Evolutionary conservation across 92 coral and sea anemone genomes (phyloP).

Genomic region (Micromussa lordhowensis): DNA sequence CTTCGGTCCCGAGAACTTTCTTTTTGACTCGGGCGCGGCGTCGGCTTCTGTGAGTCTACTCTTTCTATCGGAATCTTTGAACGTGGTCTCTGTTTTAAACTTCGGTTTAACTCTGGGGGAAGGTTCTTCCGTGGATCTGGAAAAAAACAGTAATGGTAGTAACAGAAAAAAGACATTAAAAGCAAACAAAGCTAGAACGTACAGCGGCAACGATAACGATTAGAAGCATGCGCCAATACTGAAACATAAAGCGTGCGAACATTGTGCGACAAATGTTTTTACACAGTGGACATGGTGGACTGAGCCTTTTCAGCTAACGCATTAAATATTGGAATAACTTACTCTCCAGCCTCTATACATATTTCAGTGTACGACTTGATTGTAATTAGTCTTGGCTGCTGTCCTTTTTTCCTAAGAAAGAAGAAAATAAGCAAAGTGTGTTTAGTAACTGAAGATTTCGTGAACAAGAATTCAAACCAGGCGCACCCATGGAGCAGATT

Average conservation of each 20-base stretch:
- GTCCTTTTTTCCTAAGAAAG: constrained; percentile 16
- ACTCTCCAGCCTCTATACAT: constrained; percentile 68
- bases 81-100: constrained; percentile 14
- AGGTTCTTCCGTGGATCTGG: constrained; percentile 7
- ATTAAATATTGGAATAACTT: constrained; percentile 22
- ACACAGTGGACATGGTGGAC: too few relatives aligned
- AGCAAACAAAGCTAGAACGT: too few relatives aligned
- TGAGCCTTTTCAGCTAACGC: too few relatives aligned
- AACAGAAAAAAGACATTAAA: background rate
- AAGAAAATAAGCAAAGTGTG: background rate
- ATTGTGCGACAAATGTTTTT: too few relatives aligned
- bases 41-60: background rate
- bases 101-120: constrained; percentile 36
- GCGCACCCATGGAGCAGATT: background rate
- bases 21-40: constrained; percentile 14
- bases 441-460: background rate
- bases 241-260: too few relatives aligned
- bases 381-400: constrained; percentile 58
- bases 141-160: background rate
- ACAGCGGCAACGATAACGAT: too few relatives aligned
- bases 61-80: constrained; percentile 8
- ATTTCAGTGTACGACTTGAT: constrained; percentile 82
- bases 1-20: constrained; percentile 30
- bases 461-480: background rate
- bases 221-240: too few relatives aligned